A percentile compares a stretch with the other conserved stretches of the same genome.
These are phyloP conservation scores for Drosophila saltans DNA, from an alignment of 1,140 invertebrate species.

Conservation along the genomic window DNA sequence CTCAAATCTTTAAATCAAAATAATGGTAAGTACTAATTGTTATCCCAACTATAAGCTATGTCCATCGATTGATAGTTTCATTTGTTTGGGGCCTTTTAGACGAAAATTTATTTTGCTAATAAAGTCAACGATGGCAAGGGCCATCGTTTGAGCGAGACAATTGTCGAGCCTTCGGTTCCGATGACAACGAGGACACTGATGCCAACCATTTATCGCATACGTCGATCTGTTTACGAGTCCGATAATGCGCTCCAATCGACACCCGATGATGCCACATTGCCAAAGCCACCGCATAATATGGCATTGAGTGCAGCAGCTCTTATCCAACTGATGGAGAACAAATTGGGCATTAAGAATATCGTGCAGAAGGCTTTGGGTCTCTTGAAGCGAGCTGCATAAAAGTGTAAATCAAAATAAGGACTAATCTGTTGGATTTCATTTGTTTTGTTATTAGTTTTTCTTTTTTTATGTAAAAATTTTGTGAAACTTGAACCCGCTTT, in stretches of 20 bases:
- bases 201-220: not conserved
- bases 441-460: too few species aligned
- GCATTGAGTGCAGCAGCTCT: not conserved
- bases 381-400: constrained; percentile 17
- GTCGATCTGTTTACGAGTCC: constrained; percentile 40
- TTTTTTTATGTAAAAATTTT: too few species aligned
- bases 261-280: constrained; percentile 40
- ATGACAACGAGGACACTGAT: not conserved
- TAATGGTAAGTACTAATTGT: too few species aligned
- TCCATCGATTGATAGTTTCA: too few species aligned
- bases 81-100: not conserved
- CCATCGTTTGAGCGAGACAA: too few species aligned
- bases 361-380: constrained; percentile 16
- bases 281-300: constrained; percentile 50
- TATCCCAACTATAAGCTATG: too few species aligned
- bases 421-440: too few species aligned
- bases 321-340: not conserved
- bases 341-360: not conserved
- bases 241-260: constrained; percentile 23
- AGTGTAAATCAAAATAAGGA: not conserved
- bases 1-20: not conserved
- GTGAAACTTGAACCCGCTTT: too few species aligned
- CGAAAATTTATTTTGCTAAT: not conserved
- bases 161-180: not conserved
- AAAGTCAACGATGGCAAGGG: too few species aligned